These are phyloP conservation scores for Hypomecis punctinalis DNA, from an alignment of 2,888 invertebrate species.

Conservation along the genomic window DNA sequence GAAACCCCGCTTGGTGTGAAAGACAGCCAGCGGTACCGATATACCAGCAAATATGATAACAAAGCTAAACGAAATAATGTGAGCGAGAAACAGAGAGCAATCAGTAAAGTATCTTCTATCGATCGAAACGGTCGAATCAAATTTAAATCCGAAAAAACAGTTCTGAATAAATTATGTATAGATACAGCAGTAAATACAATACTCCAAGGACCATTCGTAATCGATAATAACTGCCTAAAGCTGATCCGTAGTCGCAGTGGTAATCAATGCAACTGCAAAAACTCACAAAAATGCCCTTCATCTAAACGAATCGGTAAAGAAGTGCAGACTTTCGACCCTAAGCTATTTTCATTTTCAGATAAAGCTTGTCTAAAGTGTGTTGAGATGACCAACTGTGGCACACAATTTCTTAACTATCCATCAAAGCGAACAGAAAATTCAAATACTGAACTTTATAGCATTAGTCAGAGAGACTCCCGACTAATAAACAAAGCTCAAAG, in stretches of 20 bases:
- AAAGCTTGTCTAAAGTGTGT: slow-evolving; percentile 59
- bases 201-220: slow-evolving; percentile 55
- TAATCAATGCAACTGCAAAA: slow-evolving; percentile 50
- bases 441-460: not conserved
- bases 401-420: slow-evolving; percentile 47
- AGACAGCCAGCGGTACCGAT: slow-evolving; percentile 24
- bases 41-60: slow-evolving; percentile 35
- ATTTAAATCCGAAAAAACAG: slow-evolving; percentile 50
- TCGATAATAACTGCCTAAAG: slow-evolving; percentile 62
- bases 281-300: slow-evolving; percentile 38
- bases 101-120: slow-evolving; percentile 50
- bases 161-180: slow-evolving; percentile 48
- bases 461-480: not conserved
- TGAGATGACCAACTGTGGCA: slow-evolving; percentile 52
- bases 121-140: slow-evolving; percentile 42
- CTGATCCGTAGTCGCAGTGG: slow-evolving; percentile 56
- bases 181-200: slow-evolving; percentile 60
- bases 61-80: slow-evolving; percentile 48
- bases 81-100: slow-evolving; percentile 55
- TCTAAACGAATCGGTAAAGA: slow-evolving; percentile 48
- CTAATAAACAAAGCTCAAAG: not conserved
- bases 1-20: slow-evolving; percentile 50
- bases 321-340: slow-evolving; percentile 52
- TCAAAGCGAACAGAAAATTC: not conserved
- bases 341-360: slow-evolving; percentile 46